Percentiles rank a stretch among this genome's conserved stretches.
Evolutionary conservation across 2,113 vertebrate genomes (phyloP).

Genomic region (Greenwoodochromis staneri): DNA sequence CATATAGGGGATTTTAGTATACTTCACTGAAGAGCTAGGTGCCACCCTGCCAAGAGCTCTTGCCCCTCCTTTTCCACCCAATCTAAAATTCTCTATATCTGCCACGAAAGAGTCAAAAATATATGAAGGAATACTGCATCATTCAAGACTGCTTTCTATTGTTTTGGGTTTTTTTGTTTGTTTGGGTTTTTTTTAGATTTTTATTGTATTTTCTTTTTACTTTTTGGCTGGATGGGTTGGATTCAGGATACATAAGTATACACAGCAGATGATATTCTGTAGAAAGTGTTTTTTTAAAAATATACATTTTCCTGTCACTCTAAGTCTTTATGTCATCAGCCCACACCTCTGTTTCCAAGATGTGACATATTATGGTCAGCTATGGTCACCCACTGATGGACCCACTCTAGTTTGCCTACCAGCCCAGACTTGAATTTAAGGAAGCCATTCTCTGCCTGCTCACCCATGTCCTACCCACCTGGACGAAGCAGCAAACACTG

Average conservation of each 20-base stretch:
- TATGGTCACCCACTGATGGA: neutral
- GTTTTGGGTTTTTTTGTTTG: fast-evolving
- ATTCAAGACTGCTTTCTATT: neutral
- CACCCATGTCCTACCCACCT: neutral
- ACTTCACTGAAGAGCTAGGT: neutral
- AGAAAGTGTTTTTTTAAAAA: neutral
- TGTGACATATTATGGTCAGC: neutral
- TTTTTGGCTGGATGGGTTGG: neutral
- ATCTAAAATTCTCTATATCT: neutral
- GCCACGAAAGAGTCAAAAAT: neutral
- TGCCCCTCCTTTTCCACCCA: neutral
- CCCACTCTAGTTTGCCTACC: neutral
- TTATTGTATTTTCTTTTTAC: neutral
- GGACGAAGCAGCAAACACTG: neutral
- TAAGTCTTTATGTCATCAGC: neutral
- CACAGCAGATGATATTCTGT: neutral
- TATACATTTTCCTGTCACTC: neutral
- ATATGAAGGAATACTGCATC: neutral
- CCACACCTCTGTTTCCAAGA: neutral
- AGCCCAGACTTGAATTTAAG: neutral
- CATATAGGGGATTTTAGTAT: neutral
- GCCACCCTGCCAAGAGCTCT: neutral
- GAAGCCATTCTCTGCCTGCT: neutral
- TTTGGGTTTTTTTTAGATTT: neutral
- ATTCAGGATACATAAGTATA: neutral